Conservation (phyloP, 2,888 invertebrate species). For the Scrobipalpa costella region DNA sequence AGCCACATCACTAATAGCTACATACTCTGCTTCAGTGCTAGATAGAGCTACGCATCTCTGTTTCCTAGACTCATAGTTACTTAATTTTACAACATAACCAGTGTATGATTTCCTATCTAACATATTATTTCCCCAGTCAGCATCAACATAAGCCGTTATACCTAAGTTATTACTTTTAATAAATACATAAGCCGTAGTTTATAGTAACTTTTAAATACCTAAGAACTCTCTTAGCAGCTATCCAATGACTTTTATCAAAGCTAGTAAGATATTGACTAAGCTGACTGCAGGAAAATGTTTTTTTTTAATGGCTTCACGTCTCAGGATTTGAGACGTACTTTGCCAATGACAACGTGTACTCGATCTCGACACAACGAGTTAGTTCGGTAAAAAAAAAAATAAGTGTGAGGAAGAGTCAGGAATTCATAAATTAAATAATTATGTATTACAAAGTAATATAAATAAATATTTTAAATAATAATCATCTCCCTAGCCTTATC, state of each 20-base stretch:
- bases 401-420: too few relatives aligned
- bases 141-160: too few relatives aligned
- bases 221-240: slow-evolving; percentile 18
- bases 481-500: too few relatives aligned
- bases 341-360: too few relatives aligned
- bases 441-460: too few relatives aligned
- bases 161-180: too few relatives aligned
- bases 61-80: background rate
- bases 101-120: slow-evolving; percentile 13
- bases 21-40: background rate
- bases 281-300: slow-evolving; percentile 22
- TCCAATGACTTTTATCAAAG: slow-evolving; percentile 19
- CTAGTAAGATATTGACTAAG: slow-evolving; percentile 5
- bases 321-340: too few relatives aligned
- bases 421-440: too few relatives aligned
- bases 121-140: background rate
- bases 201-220: slow-evolving; percentile 22
- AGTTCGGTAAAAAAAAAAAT: too few relatives aligned
- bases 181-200: slow-evolving; percentile 12
- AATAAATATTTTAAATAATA: too few relatives aligned
- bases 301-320: too few relatives aligned
- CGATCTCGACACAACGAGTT: too few relatives aligned
- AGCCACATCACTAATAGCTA: background rate
- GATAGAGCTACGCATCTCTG: background rate
- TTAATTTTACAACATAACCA: background rate